Evolutionary conservation across 2,797 vertebrate genomes (phyloP).

Genomic region (Myripristis murdjan): DNA sequence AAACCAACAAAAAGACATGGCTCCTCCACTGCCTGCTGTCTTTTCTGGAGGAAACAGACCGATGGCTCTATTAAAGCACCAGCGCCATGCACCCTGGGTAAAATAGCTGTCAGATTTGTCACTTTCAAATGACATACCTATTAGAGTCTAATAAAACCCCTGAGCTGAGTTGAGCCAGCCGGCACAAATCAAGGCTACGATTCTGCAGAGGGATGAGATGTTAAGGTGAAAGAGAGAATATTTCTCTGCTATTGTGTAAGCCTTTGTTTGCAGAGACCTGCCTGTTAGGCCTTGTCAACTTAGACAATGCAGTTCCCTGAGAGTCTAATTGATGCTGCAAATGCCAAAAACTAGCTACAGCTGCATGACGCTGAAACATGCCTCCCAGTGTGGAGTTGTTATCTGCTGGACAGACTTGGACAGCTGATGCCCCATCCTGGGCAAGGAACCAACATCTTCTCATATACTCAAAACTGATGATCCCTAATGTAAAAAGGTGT

Average conservation of each 20-base stretch:
- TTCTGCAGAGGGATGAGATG: constrained; percentile 72
- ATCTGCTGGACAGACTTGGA: constrained; percentile 68
- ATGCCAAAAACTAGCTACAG: constrained; percentile 79
- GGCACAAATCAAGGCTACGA: constrained; percentile 73
- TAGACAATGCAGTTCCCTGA: constrained; percentile 75
- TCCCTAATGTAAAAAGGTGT: constrained; percentile 49
- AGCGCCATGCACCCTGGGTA: constrained; percentile 69
- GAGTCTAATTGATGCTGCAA: constrained; percentile 82
- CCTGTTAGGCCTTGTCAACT: constrained; percentile 75
- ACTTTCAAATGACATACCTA: constrained; percentile 86
- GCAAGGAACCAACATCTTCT: constrained; percentile 58
- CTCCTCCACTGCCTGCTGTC: constrained; percentile 65
- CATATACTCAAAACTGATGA: constrained; percentile 64
- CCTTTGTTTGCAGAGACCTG: constrained; percentile 68
- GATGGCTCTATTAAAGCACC: constrained; percentile 80
- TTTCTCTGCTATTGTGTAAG: constrained; percentile 69
- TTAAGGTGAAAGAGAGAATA: constrained; percentile 66
- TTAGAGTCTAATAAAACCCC: constrained; percentile 83
- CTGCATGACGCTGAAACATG: constrained; percentile 65
- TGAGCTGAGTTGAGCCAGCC: constrained; percentile 75
- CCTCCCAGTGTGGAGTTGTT: constrained; percentile 56
- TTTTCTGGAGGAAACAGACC: constrained; percentile 75
- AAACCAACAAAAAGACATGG: constrained; percentile 59
- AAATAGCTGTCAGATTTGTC: constrained; percentile 85
- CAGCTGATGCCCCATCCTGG: constrained; percentile 57